Evolutionary conservation across 2,797 vertebrate species (phyloP).

Genomic region (Brotula barbata): DNA sequence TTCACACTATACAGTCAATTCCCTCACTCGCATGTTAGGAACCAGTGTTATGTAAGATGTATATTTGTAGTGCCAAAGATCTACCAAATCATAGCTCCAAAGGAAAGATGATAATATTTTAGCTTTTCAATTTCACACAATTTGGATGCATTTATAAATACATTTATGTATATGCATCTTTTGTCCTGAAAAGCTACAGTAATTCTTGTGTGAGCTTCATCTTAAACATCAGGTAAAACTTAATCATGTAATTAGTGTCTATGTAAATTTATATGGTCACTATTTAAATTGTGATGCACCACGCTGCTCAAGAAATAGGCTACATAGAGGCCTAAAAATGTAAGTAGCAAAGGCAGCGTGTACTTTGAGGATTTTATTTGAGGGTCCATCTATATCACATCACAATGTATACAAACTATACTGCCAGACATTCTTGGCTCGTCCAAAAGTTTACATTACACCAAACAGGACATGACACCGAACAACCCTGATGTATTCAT

Average conservation of each 20-base stretch:
- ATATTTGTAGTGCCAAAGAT: not conserved
- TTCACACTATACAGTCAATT: too few species aligned
- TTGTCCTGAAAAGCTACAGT: too few species aligned
- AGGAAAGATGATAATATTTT: too few species aligned
- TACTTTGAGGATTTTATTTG: not conserved
- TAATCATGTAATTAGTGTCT: not conserved
- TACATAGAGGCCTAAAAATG: not conserved
- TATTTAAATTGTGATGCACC: constrained; percentile 10
- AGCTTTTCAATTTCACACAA: too few species aligned
- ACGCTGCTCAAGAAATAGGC: constrained; percentile 1
- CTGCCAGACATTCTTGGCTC: not conserved
- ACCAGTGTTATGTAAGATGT: too few species aligned
- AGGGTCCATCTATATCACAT: not conserved
- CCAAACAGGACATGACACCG: constrained; percentile 2
- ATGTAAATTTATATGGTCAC: not conserved
- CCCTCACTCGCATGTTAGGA: too few species aligned
- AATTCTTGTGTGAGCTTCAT: too few species aligned
- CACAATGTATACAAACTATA: not conserved
- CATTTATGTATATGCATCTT: too few species aligned
- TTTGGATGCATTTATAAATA: too few species aligned
- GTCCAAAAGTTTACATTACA: constrained; percentile 15
- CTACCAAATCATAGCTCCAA: too few species aligned
- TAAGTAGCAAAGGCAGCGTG: not conserved
- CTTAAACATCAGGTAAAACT: too few species aligned
- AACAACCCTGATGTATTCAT: constrained; percentile 35